Evolutionary conservation across 2,888 invertebrate species (phyloP), one percentile per base, ranked within the genome.

Genomic region (Leptinotarsa peninsularis): DNA sequence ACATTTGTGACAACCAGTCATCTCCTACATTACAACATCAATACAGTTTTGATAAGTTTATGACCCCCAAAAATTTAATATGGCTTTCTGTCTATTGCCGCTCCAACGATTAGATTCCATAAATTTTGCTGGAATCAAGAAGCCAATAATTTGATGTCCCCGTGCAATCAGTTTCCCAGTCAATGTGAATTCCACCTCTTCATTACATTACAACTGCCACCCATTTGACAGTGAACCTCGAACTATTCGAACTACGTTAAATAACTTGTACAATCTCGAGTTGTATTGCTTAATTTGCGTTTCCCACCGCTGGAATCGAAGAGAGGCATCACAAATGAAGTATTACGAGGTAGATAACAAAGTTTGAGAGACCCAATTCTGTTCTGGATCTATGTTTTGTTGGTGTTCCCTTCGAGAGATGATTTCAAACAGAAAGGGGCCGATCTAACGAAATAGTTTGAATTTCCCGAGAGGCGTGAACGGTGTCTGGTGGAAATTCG

Each of bases 381-480:
- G 52, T 52, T 52, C 52, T n/a, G 52, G 5, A 52, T 52, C 50
- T 52, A 5, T 4, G 52, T n/a, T 52, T 52, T 52, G 52, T 52
- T 52, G 17, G 15, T 52, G 52, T 52, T 52, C 4, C 15, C 52
- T 15, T n/a, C 52, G 3, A 52, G n/a, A 17, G n/a, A 52, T 52
- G 17, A 52, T 52, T 52, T 14, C 17, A 17, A n/a, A 52, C 17
- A 17, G 52, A n/a, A 52, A 52, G 4, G 52, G 52, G n/a, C 17
- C 17, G 33, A 43, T 43, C 33, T 43, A 17, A 52, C 52, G 52
- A 52, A 52, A 14, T 52, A 52, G 52, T 52, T 52, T 4, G 17
- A 52, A 52, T 52, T 52, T 52, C 52, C 17, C 52, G 52, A 52
- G 52, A 52, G 52, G n/a, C 52, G 52, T 52, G 52, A 52, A 52